These are phyloP conservation scores for Cuculus canorus DNA, from an alignment of 2,797 vertebrate species.

Conservation along the genomic window DNA sequence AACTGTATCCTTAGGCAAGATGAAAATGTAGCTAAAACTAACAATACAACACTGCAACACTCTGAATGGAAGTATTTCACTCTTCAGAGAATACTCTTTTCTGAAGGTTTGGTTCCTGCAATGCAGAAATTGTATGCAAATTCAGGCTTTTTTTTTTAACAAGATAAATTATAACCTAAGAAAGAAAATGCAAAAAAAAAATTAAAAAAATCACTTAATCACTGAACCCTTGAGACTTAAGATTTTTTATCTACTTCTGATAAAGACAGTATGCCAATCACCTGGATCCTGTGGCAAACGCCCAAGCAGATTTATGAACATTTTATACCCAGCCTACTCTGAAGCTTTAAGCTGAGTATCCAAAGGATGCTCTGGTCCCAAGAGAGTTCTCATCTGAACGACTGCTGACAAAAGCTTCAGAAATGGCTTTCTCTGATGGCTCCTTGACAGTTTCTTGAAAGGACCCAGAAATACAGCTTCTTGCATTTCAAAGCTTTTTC, in stretches of 20 bases:
- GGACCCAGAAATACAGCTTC: neutral
- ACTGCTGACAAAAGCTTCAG: neutral
- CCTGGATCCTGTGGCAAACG: neutral
- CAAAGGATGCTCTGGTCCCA: neutral
- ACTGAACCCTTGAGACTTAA: neutral
- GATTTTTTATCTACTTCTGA: neutral
- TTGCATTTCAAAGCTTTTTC: neutral
- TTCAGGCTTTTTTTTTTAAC: neutral
- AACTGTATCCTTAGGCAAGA: neutral
- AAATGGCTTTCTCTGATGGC: neutral
- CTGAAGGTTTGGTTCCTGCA: neutral
- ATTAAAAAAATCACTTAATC: neutral
- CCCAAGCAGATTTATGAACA: neutral
- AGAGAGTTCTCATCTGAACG: neutral
- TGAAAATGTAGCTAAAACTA: neutral
- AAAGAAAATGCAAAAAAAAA: neutral
- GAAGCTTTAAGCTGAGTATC: neutral
- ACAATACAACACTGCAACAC: neutral
- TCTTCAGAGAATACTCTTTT: neutral
- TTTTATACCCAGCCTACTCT: neutral
- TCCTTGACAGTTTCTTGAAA: neutral
- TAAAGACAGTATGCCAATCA: accelerated
- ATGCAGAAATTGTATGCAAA: neutral
- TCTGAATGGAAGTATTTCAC: neutral
- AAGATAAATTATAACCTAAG: neutral